A percentile compares a stretch with the other conserved stretches of the same genome.
Conservation (phyloP, 2,113 vertebrate genomes). For the Chaenogobius annularis region DNA sequence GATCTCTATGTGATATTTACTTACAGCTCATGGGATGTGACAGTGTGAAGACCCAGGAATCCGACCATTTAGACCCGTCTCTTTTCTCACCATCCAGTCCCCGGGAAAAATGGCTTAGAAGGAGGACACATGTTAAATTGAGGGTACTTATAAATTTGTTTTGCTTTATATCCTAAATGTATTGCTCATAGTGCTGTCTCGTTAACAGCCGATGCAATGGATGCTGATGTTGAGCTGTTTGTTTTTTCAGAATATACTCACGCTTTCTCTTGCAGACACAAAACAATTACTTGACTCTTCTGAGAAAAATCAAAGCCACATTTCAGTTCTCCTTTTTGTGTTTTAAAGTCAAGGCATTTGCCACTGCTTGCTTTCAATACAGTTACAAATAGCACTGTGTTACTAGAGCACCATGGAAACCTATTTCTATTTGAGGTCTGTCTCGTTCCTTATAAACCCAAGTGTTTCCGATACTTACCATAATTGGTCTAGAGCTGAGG, state of each 20-base stretch:
- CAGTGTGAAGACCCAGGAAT: slow-evolving; percentile 83
- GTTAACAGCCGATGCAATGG: slow-evolving; percentile 1
- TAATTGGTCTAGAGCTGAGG: slow-evolving; percentile 4
- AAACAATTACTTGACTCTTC: slow-evolving; percentile 25
- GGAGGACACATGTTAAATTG: slow-evolving; percentile 94
- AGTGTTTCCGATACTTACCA: slow-evolving; percentile 17
- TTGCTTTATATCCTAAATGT: not conserved
- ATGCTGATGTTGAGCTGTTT: not conserved
- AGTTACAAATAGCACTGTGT: slow-evolving; percentile 46
- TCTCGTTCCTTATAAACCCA: slow-evolving; percentile 16
- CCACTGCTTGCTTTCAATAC: slow-evolving; percentile 28
- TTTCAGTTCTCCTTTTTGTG: slow-evolving; percentile 10
- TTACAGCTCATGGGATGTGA: slow-evolving; percentile 92
- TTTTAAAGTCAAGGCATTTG: slow-evolving; percentile 33
- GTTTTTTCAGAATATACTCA: slow-evolving; percentile 35
- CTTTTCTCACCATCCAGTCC: slow-evolving; percentile 84
- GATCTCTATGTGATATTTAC: slow-evolving; percentile 10
- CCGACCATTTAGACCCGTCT: slow-evolving; percentile 76
- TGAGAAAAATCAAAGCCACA: slow-evolving; percentile 43
- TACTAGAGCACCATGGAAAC: slow-evolving; percentile 39
- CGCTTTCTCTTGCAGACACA: slow-evolving; percentile 40
- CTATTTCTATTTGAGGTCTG: slow-evolving; percentile 33
- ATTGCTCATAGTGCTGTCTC: not conserved
- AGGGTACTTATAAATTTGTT: slow-evolving; percentile 72
- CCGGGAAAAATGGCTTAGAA: slow-evolving; percentile 93